These are phyloP conservation scores for Heliornis fulica DNA, from an alignment of 2,113 vertebrate species.

Conservation along the genomic window DNA sequence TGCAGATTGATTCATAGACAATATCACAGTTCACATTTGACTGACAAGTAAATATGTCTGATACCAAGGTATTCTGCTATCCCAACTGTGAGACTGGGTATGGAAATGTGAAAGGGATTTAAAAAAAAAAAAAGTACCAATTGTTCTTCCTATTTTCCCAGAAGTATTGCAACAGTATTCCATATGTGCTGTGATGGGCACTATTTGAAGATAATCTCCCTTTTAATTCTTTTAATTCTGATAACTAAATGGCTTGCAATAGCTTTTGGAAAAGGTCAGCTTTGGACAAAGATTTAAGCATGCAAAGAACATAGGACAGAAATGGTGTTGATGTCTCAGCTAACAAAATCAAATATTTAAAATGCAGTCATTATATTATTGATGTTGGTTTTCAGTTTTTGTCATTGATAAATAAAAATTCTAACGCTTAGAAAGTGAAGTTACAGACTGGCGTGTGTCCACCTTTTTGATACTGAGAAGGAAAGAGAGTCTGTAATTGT, in stretches of 20 bases:
- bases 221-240: background rate
- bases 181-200: background rate
- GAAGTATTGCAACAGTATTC: background rate
- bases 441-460: background rate
- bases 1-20: background rate
- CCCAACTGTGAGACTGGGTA: background rate
- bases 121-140: background rate
- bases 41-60: background rate
- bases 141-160: background rate
- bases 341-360: background rate
- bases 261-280: background rate
- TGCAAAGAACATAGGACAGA: background rate
- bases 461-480: background rate
- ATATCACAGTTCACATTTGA: background rate
- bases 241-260: background rate
- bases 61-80: background rate
- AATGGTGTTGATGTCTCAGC: background rate
- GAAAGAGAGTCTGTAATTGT: background rate
- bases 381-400: background rate
- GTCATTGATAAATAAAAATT: background rate
- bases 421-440: background rate
- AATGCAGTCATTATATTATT: background rate
- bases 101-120: background rate
- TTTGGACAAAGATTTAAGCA: background rate
- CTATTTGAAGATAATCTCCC: background rate